Conservation (phyloP, 1,140 invertebrate species). For the Parasteatoda tepidariorum region DNA sequence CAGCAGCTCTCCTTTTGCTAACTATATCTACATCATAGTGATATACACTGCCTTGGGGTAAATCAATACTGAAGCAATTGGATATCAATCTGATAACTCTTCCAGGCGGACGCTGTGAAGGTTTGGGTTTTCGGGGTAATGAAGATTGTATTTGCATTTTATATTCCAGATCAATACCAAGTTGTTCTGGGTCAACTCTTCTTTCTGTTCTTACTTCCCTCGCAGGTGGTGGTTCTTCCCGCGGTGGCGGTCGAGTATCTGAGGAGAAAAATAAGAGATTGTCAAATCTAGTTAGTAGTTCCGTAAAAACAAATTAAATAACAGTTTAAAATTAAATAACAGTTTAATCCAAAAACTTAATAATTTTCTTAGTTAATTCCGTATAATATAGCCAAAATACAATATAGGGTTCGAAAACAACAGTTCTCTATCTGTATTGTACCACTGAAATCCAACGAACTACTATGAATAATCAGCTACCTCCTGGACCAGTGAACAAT, state of each 20-base stretch:
- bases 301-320: too few relatives aligned
- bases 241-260: neutral
- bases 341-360: too few relatives aligned
- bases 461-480: too few relatives aligned
- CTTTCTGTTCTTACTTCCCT: neutral
- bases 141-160: neutral
- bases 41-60: slow-evolving; percentile 36
- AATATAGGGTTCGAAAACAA: too few relatives aligned
- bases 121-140: slow-evolving; percentile 8
- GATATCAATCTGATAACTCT: neutral
- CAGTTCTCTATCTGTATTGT: too few relatives aligned
- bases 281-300: too few relatives aligned
- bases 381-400: too few relatives aligned
- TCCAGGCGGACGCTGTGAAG: neutral
- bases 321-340: too few relatives aligned
- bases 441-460: too few relatives aligned
- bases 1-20: slow-evolving; percentile 10
- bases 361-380: too few relatives aligned
- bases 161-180: slow-evolving; percentile 25
- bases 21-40: slow-evolving; percentile 54
- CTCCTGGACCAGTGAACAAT: too few relatives aligned
- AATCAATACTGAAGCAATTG: slow-evolving; percentile 20
- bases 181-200: neutral
- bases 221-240: neutral
- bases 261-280: too few relatives aligned